Base-by-base conservation (phyloP, 2,113 vertebrate species). In the Coreoperca whiteheadi region DNA sequence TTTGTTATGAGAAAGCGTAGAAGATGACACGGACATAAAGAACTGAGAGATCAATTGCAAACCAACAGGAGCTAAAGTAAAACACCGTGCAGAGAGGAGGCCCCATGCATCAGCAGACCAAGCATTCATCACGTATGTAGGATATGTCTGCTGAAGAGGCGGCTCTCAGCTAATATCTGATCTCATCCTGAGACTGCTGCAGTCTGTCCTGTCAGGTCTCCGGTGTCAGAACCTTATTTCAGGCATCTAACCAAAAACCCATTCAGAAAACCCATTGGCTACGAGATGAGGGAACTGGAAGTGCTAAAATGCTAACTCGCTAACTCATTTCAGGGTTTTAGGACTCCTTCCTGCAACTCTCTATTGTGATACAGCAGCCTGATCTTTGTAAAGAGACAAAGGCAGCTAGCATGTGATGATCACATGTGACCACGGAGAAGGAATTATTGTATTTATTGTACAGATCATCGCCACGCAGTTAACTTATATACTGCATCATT, bases 361-460 rank as follows among this genome's bases (percentile, higher is more conserved):
- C n/a, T n/a, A n/a, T n/a, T n/a, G 23, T 60, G 84, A 89, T 81
- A 73, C 66, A 61, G 77, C 21, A 4, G 64, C 34, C 34, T 3
- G 54, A 82, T 79, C 67, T 83, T 82, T 34, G 64, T 25, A 0
- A 8, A 25, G 74, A 74, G 23, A 77, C 21, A 8, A 0, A 15
- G 68, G 61, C 56, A 60, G 73, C 41, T 7, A 69, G 39, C 25
- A 28, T 15, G 43, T 0, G 37, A 37, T 12, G 25, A 68, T 0
- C 0, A 20, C 64, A 32, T n/a, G 46, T 25, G 61, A 70, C 37
- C 20, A 25, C 3, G 0, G 7, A 53, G 41, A 64, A 37, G 12
- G 4, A 74, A 9, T 50, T 18, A 39, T 23, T 64, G 20, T 30
- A 11, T 50, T 48, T 2, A 11, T 23, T 25, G 7, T n/a, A 10